These are phyloP conservation scores for Polydrusus pterygomalis DNA, from an alignment of 2,888 invertebrate species.

Conservation along the genomic window DNA sequence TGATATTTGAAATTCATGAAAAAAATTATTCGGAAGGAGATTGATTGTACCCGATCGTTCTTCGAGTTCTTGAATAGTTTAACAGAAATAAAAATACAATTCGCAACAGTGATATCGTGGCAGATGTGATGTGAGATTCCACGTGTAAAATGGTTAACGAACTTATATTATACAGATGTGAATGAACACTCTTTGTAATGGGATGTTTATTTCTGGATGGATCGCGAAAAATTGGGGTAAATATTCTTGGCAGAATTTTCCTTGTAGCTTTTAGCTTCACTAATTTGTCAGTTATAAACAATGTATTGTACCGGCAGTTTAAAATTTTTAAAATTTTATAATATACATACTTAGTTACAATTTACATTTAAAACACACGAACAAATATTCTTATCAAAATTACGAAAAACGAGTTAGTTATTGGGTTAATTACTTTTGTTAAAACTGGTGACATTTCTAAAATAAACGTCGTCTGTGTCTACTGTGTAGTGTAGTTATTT, in stretches of 20 bases:
- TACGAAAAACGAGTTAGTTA: background rate
- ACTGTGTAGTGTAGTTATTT: slow-evolving; percentile 17
- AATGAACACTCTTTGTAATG: slow-evolving; percentile 1
- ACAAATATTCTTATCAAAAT: background rate
- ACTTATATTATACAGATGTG: background rate
- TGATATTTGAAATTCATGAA: background rate
- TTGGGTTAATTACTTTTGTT: background rate
- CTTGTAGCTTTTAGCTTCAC: too few species aligned
- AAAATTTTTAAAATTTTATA: too few species aligned
- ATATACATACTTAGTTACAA: too few species aligned
- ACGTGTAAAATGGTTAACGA: slow-evolving; percentile 6
- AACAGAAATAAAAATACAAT: too few species aligned
- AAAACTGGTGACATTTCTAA: slow-evolving; percentile 10
- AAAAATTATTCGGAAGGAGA: background rate
- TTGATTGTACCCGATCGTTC: background rate
- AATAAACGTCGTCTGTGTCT: background rate
- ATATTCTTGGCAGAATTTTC: background rate
- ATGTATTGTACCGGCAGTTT: too few species aligned
- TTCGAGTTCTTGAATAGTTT: too few species aligned
- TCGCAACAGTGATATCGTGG: too few species aligned
- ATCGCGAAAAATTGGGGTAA: slow-evolving; percentile 4
- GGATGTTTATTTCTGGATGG: slow-evolving; percentile 15
- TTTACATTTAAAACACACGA: too few species aligned
- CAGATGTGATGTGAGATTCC: too few species aligned
- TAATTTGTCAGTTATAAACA: background rate